Evolutionary conservation across 2,797 vertebrate species (phyloP), one percentile per base, ranked within the genome.

Genomic region (Hydrocynus forskahlii): DNA sequence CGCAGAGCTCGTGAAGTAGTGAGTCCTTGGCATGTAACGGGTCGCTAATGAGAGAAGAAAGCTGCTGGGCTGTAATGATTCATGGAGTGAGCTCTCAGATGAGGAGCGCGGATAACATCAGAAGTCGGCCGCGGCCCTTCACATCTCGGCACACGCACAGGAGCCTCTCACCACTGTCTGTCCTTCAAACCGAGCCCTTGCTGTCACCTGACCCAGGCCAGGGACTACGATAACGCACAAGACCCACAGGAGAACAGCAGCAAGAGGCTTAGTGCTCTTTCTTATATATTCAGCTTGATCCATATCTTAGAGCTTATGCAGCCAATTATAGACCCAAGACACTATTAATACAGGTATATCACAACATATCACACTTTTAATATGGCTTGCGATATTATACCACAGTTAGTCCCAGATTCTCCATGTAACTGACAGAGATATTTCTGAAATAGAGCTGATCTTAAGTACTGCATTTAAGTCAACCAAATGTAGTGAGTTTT

Each of bases 1-100:
- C 50, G 43, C 60, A 55, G 78, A 69, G 68, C 64, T 52, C 54
- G 78, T 73, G 78, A 81, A 81, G 81, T 52, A 83, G 67, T 55
- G 78, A 81, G 83, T 84, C 70, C 82, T 86, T 83, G 86, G 85
- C 78, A 76, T 35, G 35, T 62, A 66, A 68, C 21, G 29, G 59
- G 77, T 48, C 74, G 76, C 74, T 84, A 81, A 85, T 84, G 81
- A 84, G 76, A 84, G 45, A 70, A 69, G 45, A 76, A 78, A 67
- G 60, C 81, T 57, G 54, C 73, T 68, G 64, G 23, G 68, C 80
- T 81, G 79, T 81, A 52, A 76, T 76, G 43, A 50, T 62, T 81
- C 62, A 54, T 63, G 59, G 72, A 83, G 77, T 55, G 77, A 79
- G 52, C 21, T 25, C 68, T 69, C 14, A 67, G 81, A 81, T 75